Conservation (phyloP, 2,797 vertebrate genomes). For the Petrocephalus sullivani region DNA sequence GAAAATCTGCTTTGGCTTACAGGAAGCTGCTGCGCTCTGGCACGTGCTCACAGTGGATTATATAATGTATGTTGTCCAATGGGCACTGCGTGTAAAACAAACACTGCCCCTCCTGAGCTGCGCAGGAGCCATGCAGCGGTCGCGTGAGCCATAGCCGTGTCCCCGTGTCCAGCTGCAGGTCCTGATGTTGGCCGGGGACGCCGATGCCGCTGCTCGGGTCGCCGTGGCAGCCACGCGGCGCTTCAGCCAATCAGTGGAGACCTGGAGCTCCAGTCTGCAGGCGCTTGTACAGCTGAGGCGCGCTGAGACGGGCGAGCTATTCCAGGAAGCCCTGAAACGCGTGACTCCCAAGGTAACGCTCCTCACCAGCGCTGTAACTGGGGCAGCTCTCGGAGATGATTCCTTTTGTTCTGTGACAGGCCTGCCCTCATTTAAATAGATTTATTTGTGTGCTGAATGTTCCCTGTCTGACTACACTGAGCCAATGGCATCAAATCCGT, state of each 20-base stretch:
- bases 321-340: constrained; percentile 72
- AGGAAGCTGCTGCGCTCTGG: not conserved
- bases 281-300: constrained; percentile 64
- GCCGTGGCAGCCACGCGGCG: constrained; percentile 59
- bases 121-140: not conserved
- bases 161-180: constrained; percentile 51
- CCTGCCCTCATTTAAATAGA: constrained; percentile 47
- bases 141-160: not conserved
- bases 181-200: constrained; percentile 51
- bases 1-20: not conserved
- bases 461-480: not conserved
- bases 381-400: constrained; percentile 45
- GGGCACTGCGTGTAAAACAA: not conserved
- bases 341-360: constrained; percentile 73
- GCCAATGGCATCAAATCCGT: not conserved
- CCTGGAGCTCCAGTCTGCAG: constrained; percentile 75
- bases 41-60: not conserved
- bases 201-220: constrained; percentile 58
- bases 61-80: not conserved
- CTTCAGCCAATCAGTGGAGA: constrained; percentile 63
- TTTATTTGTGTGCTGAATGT: constrained; percentile 11
- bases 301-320: constrained; percentile 48
- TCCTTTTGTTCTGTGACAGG: not conserved
- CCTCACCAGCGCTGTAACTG: constrained; percentile 37
- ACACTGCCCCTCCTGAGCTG: not conserved